phyloP scores from a whole-genome alignment of 2,113 vertebrate species.

The Vulpes lagopus region DNA sequence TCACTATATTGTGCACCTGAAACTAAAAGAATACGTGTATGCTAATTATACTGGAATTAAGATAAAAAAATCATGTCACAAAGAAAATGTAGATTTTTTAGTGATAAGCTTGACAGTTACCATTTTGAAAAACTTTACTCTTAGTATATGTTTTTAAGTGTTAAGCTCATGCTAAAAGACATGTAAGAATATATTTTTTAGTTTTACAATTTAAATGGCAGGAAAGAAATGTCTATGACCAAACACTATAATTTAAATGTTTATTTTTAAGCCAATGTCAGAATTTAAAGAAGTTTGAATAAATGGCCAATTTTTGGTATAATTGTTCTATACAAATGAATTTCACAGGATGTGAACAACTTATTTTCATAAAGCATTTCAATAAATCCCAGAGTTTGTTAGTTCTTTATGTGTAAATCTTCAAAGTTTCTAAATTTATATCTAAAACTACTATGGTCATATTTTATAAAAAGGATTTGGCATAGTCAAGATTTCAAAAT shows the following conservation, averaged over 20 bases:
- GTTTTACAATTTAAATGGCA: conserved; percentile 65
- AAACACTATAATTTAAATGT: conserved; percentile 51
- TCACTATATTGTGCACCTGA: not conserved
- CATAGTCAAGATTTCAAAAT: conserved; percentile 63
- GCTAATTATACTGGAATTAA: not conserved
- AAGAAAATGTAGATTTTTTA: conserved; percentile 46
- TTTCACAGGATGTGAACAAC: conserved; percentile 8
- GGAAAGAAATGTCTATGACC: conserved; percentile 41
- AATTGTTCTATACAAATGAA: conserved; percentile 50
- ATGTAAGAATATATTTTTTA: conserved; percentile 48
- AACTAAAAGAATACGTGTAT: not conserved
- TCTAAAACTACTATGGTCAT: conserved; percentile 33
- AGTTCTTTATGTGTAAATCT: conserved; percentile 33
- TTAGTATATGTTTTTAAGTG: conserved; percentile 38
- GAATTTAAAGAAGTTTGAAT: conserved; percentile 47
- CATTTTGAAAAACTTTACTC: conserved; percentile 58
- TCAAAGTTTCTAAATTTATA: conserved; percentile 47
- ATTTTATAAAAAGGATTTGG: conserved; percentile 29
- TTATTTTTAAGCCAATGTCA: conserved; percentile 45
- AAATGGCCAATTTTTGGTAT: conserved; percentile 25
- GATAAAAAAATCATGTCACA: conserved; percentile 40
- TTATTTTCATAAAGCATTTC: conserved; percentile 44
- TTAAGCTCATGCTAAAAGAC: conserved; percentile 41
- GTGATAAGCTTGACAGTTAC: conserved; percentile 33
- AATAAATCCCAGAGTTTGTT: conserved; percentile 13